Base-by-base conservation (phyloP, 2,113 vertebrate species). In the Bubo blakistoni region DNA sequence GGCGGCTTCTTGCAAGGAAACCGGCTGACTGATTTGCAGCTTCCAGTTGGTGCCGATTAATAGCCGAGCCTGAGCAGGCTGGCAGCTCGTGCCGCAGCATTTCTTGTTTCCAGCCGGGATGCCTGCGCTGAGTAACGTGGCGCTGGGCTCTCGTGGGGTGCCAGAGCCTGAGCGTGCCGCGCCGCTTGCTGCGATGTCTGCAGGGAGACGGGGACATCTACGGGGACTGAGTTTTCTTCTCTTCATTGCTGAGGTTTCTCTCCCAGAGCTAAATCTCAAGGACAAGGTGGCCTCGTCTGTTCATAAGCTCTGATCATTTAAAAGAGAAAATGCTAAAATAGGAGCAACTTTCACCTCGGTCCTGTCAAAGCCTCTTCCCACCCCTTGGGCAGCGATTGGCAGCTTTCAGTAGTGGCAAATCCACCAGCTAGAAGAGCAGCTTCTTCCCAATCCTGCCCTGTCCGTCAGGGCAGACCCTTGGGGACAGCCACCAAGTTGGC, bases 331-430 rank as follows among this genome's bases (percentile, higher is more conserved):
- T 4, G n/a, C 27, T 61, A n/a, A 79, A 47, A 51, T 2, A 42
- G 24, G 34, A 84, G 42, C 26, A 27, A 17, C 72, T 46, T 83
- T 32, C 34, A 22, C 13, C 65, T 52, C 1, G 1, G 24, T 19
- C 29, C 11, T 6, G 20, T 59, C 78, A 78, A 71, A 78, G 44
- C 57, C 58, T 61, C 72, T 66, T 54, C 59, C 38, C 55, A 24
- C 47, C 54, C 16, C 7, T 84, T 0, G 1, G 20, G 22, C 38
- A 74, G 49, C 0, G 1, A 34, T 18, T 0, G 1, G 26, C 7
- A 11, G 38, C 25, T 77, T 74, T 52, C 62, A 32, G 46, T 5
- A 62, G 51, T 6, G 42, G 66, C 40, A 73, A 59, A 42, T 34
- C 71, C 58, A 47, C 11, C 42, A 29, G 26, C 46, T 42, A 13